Percentiles rank a stretch among this genome's conserved stretches.
phyloP scores from a whole-genome alignment of 2,797 vertebrate species.

The Xenopus petersii region DNA sequence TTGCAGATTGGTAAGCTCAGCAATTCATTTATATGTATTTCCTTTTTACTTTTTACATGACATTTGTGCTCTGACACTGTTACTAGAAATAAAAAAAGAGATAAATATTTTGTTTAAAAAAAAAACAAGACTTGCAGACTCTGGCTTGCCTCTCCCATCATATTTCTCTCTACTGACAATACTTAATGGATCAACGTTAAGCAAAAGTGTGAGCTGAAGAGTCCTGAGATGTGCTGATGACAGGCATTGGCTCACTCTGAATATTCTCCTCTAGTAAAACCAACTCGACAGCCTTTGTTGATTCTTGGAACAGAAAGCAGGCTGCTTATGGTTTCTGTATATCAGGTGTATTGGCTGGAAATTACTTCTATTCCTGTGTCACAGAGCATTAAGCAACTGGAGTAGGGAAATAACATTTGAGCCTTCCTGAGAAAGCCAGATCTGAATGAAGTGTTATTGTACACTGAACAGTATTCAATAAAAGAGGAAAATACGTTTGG shows the following conservation, averaged over 20 bases:
- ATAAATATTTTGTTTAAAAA: too few relatives aligned
- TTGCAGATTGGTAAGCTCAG: too few relatives aligned
- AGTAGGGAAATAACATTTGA: slow-evolving; percentile 37
- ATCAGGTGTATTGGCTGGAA: slow-evolving; percentile 46
- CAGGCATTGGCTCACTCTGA: slow-evolving; percentile 20
- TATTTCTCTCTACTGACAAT: neutral
- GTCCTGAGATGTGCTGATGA: slow-evolving; percentile 19
- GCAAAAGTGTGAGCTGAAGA: neutral
- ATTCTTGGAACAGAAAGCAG: slow-evolving; percentile 39
- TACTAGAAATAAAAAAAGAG: too few relatives aligned
- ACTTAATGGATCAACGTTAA: neutral
- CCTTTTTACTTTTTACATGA: too few relatives aligned
- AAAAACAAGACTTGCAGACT: too few relatives aligned
- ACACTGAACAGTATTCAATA: neutral
- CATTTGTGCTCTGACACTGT: too few relatives aligned
- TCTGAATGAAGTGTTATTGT: neutral
- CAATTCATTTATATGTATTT: too few relatives aligned
- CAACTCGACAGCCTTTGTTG: slow-evolving; percentile 28
- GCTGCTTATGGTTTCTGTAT: slow-evolving; percentile 28
- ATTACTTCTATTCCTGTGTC: slow-evolving; percentile 36
- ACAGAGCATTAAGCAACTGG: slow-evolving; percentile 38
- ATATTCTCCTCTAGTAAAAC: slow-evolving; percentile 22
- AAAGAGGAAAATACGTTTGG: neutral
- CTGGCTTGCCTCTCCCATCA: neutral
- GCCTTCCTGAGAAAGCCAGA: slow-evolving; percentile 16